Conservation (phyloP, 2,888 invertebrate genomes). For the Apotomis betuletana region DNA sequence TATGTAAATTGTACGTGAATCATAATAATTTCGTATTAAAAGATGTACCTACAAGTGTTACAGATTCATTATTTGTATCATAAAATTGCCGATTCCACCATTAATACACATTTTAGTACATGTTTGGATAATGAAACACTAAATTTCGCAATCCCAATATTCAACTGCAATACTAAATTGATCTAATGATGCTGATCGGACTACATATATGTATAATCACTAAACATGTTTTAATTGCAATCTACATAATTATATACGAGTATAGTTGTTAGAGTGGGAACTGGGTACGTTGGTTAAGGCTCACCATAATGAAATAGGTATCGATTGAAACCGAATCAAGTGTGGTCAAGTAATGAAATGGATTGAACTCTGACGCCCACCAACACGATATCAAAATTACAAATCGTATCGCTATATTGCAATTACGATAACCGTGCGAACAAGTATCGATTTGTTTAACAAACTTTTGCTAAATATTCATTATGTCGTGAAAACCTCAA, state of each 20-base stretch:
- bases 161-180: no score
- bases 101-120: no score
- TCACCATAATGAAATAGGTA: constrained; percentile 17
- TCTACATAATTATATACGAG: neutral
- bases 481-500: constrained; percentile 33
- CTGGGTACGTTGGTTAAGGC: neutral
- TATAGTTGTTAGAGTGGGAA: neutral
- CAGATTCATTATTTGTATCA: no score
- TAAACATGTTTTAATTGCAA: neutral
- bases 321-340: constrained; percentile 39
- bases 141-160: no score
- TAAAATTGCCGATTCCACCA: no score
- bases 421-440: constrained; percentile 45
- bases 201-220: no score
- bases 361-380: constrained; percentile 46
- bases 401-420: constrained; percentile 43
- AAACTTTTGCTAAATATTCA: constrained; percentile 44
- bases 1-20: no score
- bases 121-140: no score
- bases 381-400: constrained; percentile 41
- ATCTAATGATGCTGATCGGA: no score
- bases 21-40: no score
- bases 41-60: no score
- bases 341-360: constrained; percentile 44
- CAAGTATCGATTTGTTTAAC: constrained; percentile 44